These are phyloP conservation scores for Coracias cyanogaster DNA, from an alignment of 2,797 vertebrate species.

Conservation along the genomic window DNA sequence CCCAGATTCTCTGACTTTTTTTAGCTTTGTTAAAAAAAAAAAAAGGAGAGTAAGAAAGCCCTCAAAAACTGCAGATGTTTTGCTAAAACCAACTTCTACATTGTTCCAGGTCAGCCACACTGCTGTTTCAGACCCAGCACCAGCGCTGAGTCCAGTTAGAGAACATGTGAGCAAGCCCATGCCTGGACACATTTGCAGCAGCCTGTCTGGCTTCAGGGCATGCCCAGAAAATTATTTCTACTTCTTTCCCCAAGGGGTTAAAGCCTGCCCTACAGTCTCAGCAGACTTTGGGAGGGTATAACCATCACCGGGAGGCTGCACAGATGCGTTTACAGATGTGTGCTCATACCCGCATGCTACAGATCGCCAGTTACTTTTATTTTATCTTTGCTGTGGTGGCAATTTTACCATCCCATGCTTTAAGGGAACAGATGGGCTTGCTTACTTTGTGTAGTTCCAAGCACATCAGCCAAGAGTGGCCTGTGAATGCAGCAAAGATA, in stretches of 20 bases:
- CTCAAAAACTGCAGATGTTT: background rate
- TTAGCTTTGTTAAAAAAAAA: background rate
- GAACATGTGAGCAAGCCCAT: background rate
- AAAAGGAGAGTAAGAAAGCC: background rate
- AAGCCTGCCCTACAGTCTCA: background rate
- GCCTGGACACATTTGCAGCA: rapidly evolving
- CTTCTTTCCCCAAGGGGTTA: background rate
- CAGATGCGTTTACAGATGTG: rapidly evolving
- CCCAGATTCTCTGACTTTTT: background rate
- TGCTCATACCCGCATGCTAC: background rate
- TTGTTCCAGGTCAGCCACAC: background rate
- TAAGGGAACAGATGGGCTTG: conserved; percentile 4
- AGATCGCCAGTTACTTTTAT: background rate
- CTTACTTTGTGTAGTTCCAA: background rate
- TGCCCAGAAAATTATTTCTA: background rate
- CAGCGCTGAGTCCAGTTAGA: rapidly evolving
- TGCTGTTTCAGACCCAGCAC: background rate
- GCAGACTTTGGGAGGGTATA: background rate
- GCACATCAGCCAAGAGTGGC: background rate
- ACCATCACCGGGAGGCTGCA: background rate
- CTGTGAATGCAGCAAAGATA: background rate
- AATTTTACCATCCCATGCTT: background rate
- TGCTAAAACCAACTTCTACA: background rate
- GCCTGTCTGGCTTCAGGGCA: background rate
- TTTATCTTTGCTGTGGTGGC: background rate